Evolutionary conservation across 2,113 vertebrate genomes (phyloP), one percentile per base, ranked within the genome.

Genomic region (Centropus bengalensis): DNA sequence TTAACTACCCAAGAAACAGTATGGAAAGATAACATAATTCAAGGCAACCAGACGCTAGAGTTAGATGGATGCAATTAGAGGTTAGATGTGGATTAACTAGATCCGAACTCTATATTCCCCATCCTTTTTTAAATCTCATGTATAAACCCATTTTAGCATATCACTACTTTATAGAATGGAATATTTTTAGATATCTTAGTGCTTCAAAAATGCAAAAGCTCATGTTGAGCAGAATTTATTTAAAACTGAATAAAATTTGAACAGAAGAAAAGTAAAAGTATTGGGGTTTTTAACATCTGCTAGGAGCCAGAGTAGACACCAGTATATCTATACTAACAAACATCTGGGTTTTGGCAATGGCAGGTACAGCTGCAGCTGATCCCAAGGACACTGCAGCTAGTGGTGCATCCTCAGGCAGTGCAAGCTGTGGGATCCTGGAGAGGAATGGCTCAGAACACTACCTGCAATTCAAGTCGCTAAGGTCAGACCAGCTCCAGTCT

Each of bases 341-440:
- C 24, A 68, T 38, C 0, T 26, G 44, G 49, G 30, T 54, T 79
- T 38, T 84, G 58, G 24, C 19, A 14, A 27, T 0, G 8, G n/a
- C 22, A 67, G 32, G 28, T 15, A 8, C 1, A 60, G 36, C 4
- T 44, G 52, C 36, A 66, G 56, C 16, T 1, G 1, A 69, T 38
- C 42, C 10, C 2, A 0, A 85, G 47, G 42, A 51, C 58, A 66
- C 36, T 32, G 10, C 36, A 49, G 23, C 14, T 15, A 22, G 22
- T 27, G 27, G 62, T 3, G 52, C 32, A 36, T 20, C 47, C 60
- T 24, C 67, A 36, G 10, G 14, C 23, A 51, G 10, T 24, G 10
- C 49, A 22, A 79, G 74, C 56, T 0, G 14, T 3, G 9, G 33
- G 26, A 38, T 28, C 5, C 12, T 4, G 0, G 0, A 14, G 20